Base-by-base conservation (phyloP, 1,140 invertebrate species). In the Sitophilus oryzae region DNA sequence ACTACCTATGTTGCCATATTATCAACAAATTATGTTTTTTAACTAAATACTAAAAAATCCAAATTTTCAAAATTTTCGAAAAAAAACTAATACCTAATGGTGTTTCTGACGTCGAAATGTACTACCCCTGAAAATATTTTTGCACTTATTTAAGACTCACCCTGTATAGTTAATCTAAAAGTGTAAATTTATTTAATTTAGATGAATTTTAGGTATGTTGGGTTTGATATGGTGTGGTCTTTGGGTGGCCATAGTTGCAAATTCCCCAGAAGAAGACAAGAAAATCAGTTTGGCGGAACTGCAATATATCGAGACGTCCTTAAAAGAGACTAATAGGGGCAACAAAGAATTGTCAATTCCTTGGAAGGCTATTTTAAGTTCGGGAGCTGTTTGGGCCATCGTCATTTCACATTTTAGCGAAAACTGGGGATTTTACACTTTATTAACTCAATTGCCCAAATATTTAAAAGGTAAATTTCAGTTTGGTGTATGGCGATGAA, bases 391-490 rank as follows among this genome's bases (percentile, higher is more conserved):
- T 1, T 95, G 91, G 88, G 91, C 93, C 0, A 91, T 94, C 44
- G 83, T 91, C 16, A 79, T 83, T 18, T 90, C 91, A 2, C 91
- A 96, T 71, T 95, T 95, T 73, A 86, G 88, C 52, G 92, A 95
- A 72, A 95, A 95, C 73, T 96, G 93, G 93, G 93, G 91, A 9
- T 93, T 94, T 73, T 96, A 95, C 67, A 94, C 90, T 0, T 79
- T 93, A 67, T 77, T 95, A 0, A 94, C 91, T 0, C 86, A 91
- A 62, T 72, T 96, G 20, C 93, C 93, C 2, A 91, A 85, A 30
- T 96, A 92, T 71, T 86, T 96, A 80, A 88, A 81, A 30, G 25
- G 25, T 30, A 11, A 6, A 11, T 6, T 6, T 30, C 5, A 30
- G 5, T 30, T 30, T 30, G 11, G 11, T 11, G 25, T 5, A 30